These are phyloP conservation scores for Taenaris catops DNA, from an alignment of 2,888 invertebrate genomes.

Conservation along the genomic window DNA sequence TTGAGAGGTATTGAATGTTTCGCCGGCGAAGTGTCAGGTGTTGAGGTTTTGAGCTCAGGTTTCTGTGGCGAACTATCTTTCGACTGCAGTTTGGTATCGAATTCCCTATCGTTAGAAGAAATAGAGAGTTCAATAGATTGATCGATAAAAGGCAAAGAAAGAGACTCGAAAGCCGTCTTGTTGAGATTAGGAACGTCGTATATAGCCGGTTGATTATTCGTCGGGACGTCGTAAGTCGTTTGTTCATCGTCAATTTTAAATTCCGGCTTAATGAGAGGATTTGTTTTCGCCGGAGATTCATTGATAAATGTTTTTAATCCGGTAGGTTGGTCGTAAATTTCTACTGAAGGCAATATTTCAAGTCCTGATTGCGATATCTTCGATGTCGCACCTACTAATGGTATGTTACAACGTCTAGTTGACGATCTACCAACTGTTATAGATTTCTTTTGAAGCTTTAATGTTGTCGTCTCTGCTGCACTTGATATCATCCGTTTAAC, in stretches of 20 bases:
- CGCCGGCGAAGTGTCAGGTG: slow-evolving; percentile 44
- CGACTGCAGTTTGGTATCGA: slow-evolving; percentile 63
- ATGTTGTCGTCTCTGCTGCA: slow-evolving; percentile 62
- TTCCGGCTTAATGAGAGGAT: slow-evolving; percentile 43
- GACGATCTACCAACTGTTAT: slow-evolving; percentile 49
- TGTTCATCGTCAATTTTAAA: slow-evolving; percentile 54
- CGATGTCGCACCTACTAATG: slow-evolving; percentile 70
- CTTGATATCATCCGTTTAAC: slow-evolving; percentile 82
- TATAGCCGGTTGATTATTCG: slow-evolving; percentile 63
- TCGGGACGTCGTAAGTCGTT: slow-evolving; percentile 66
- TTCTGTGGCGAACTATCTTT: slow-evolving; percentile 61
- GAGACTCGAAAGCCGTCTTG: slow-evolving; percentile 66
- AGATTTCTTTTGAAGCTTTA: slow-evolving; percentile 65
- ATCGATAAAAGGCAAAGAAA: slow-evolving; percentile 68
- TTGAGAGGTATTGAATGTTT: slow-evolving; percentile 46
- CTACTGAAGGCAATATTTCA: slow-evolving; percentile 64
- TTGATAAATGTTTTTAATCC: slow-evolving; percentile 42
- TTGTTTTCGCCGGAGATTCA: slow-evolving; percentile 35
- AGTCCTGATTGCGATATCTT: slow-evolving; percentile 73
- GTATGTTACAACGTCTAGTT: slow-evolving; percentile 63
- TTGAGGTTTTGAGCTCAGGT: slow-evolving; percentile 39
- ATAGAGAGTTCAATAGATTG: slow-evolving; percentile 72
- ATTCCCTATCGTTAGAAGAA: slow-evolving; percentile 71
- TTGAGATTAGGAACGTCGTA: slow-evolving; percentile 64
- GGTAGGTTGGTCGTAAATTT: slow-evolving; percentile 66